Conservation (phyloP, 2,888 invertebrate genomes). For the Oeneis ivallda region DNA sequence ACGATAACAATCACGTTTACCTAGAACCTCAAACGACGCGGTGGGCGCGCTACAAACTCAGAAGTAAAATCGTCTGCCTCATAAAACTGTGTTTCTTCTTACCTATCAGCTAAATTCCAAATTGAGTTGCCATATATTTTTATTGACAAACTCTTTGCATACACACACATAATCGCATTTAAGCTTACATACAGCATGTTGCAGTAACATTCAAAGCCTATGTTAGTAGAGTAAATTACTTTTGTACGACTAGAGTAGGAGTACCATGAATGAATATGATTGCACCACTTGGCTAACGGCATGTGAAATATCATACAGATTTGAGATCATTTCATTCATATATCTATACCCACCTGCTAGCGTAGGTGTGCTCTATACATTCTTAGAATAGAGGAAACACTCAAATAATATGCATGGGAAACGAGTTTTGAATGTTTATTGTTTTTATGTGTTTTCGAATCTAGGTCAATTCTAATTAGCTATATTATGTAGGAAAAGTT, state of each 20-base stretch:
- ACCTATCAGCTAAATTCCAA: no score
- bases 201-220: slow-evolving; percentile 21
- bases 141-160: background rate
- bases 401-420: slow-evolving; percentile 19
- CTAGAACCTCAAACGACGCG: no score
- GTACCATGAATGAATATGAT: slow-evolving; percentile 28
- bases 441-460: background rate
- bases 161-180: background rate
- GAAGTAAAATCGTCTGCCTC: no score
- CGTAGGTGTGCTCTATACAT: slow-evolving; percentile 24
- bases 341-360: background rate
- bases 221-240: slow-evolving; percentile 27
- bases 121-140: no score
- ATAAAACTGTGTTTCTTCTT: no score
- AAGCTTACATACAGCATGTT: slow-evolving; percentile 14
- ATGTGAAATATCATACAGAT: slow-evolving; percentile 25
- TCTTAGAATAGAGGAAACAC: slow-evolving; percentile 21
- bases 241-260: slow-evolving; percentile 19
- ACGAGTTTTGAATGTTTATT: slow-evolving; percentile 19
- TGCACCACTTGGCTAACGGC: slow-evolving; percentile 24
- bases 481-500: slow-evolving; percentile 4
- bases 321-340: slow-evolving; percentile 28
- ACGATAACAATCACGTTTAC: no score
- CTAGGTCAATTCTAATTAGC: slow-evolving; percentile 18
- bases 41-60: no score